phyloP scores from a whole-genome alignment of 1,140 invertebrate species.

The Heliothis virescens region DNA sequence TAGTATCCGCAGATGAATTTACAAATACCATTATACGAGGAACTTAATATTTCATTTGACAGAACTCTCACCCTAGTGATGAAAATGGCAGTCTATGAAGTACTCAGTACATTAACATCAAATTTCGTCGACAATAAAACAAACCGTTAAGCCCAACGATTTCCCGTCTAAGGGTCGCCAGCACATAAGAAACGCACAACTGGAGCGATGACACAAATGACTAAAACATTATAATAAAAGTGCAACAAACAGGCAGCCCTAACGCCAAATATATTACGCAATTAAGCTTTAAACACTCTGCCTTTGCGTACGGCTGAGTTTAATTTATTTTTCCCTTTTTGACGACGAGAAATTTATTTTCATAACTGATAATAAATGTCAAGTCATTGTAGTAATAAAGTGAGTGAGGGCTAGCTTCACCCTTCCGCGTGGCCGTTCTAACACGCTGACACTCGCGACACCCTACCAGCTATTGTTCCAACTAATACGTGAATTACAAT shows the following conservation, averaged over 20 bases:
- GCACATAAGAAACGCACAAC: constrained; percentile 53
- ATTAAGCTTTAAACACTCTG: constrained; percentile 68
- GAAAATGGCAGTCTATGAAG: constrained; percentile 47
- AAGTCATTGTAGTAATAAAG: constrained; percentile 80
- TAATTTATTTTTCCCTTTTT: constrained; percentile 76
- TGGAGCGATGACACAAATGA: constrained; percentile 56
- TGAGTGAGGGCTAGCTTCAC: constrained; percentile 57
- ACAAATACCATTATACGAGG: background rate
- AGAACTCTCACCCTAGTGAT: constrained; percentile 32
- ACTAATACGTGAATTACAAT: constrained; percentile 43
- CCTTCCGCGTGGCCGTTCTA: constrained; percentile 46
- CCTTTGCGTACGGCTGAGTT: constrained; percentile 60
- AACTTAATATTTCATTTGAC: constrained; percentile 17
- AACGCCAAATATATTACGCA: constrained; percentile 68
- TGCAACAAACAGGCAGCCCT: constrained; percentile 59
- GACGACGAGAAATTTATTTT: constrained; percentile 74
- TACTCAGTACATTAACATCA: constrained; percentile 58
- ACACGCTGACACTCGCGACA: background rate
- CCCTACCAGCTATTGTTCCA: constrained; percentile 20
- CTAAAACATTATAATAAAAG: constrained; percentile 64
- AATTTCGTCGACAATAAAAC: constrained; percentile 59
- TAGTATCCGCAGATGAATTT: constrained; percentile 11
- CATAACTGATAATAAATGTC: constrained; percentile 82
- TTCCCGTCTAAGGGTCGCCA: constrained; percentile 44
- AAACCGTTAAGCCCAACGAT: constrained; percentile 57